Evolutionary conservation across 2,797 vertebrate species (phyloP), one percentile per base, ranked within the genome.

Genomic region (Naso thynnoides): DNA sequence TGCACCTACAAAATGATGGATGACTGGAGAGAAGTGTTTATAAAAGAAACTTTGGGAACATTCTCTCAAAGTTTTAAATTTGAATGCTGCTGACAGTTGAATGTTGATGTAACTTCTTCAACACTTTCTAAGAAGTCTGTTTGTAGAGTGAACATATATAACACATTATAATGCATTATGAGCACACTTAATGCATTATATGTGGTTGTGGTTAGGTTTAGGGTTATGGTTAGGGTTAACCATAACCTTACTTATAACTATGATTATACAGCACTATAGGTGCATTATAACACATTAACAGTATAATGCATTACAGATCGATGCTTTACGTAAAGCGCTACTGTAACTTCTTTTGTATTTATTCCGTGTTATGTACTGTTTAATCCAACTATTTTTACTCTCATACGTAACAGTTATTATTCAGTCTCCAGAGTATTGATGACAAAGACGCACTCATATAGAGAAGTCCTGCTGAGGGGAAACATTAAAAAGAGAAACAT

Each of bases 391-490:
- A 56, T 58, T 69, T 69, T 27, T 64, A 62, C 61, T 31, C 41
- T 80, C 27, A 49, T n/a, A n/a, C 62, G 27, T 73, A 62, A 73
- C 24, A 63, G 19, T 78, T 79, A 2, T 74, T 53, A 76, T 69
- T 62, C 19, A 18, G 57, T 76, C 27, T 68, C 27, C 19, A 27
- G 55, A 70, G 60, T 27, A 21, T 21, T 48, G 39, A 68, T 69
- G 73, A 81, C 54, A 78, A 6, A 5, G 38, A 70, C 50, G 27
- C 58, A 24, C 49, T 73, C 29, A 8, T 23, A 54, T 11, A 21
- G 49, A 81, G 71, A 39, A 5, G 54, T 67, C 72, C 80, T 71
- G 66, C 79, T 60, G 74, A 47, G 76, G 41, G 62, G 21, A 33
- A 63, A 62, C 36, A 41, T 16, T 18, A 58, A n/a, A 41, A 33